phyloP scores from a whole-genome alignment of 2,113 vertebrate species.

The Sinosuthora webbiana region DNA sequence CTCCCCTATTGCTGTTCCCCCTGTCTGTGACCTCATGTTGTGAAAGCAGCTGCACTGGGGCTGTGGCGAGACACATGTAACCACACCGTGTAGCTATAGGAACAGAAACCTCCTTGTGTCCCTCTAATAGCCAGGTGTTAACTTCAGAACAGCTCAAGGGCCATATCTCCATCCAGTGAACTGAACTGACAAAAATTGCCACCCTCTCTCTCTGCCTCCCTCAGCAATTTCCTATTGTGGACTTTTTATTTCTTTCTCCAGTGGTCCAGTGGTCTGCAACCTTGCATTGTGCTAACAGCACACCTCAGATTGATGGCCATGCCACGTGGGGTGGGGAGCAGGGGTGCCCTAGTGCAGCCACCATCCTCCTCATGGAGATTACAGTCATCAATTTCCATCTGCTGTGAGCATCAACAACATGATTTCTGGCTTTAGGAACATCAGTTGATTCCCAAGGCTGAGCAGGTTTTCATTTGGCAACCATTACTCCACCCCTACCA shows the following conservation, averaged over 20 bases:
- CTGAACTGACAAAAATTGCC: background rate
- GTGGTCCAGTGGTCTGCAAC: background rate
- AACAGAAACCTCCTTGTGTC: background rate
- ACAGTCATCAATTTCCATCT: conserved; percentile 23
- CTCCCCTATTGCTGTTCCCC: accelerated
- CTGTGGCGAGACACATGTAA: background rate
- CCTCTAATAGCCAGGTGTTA: background rate
- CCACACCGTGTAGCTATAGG: background rate
- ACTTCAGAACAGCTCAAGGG: background rate
- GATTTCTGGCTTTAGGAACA: background rate
- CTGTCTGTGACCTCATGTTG: accelerated
- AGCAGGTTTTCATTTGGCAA: background rate
- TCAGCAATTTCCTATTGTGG: background rate
- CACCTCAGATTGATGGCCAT: background rate
- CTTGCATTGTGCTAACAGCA: background rate
- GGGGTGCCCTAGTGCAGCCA: background rate
- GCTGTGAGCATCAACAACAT: background rate
- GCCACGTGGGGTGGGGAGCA: background rate
- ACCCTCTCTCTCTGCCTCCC: background rate
- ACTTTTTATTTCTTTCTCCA: background rate
- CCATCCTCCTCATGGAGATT: background rate
- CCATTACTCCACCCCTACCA: background rate
- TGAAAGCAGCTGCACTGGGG: background rate
- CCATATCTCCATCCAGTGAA: background rate
- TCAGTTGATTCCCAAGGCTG: background rate